Base-by-base conservation (phyloP, 2,797 vertebrate genomes). In the Gorsachius magnificus region DNA sequence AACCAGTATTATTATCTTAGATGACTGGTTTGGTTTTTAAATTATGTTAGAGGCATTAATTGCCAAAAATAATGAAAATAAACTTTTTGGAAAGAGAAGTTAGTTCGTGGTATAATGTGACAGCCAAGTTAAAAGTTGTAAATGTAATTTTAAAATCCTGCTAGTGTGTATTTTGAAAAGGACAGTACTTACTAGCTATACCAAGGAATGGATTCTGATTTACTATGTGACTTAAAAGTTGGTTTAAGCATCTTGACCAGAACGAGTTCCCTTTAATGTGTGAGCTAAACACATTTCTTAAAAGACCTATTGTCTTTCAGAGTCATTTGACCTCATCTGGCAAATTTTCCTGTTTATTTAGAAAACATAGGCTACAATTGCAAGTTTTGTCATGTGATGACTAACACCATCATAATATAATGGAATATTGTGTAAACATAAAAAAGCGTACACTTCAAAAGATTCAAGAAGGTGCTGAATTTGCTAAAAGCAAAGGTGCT, bases 261-360 rank as follows among this genome's bases (percentile, higher is more conserved):
- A 91, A 87, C 20, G 76, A 86, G 26, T 81, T 83, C 57, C 21
- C 41, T 74, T 95, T 88, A 76, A 64, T 71, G 35, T 66, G 29
- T 76, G 86, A 92, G 46, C 77, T 89, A 90, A 95, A 91, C 50
- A 79, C n/a, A 43, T 65, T 87, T 91, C 58, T 90, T 80, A 38
- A 95, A 97, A 89, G 87, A 63, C 41, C 71, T 89, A 24, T 94
- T 97, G 93, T 96, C 69, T 91, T 94, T 80, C 54, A 43, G 66
- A 74, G 82, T 90, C 90, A 83, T 91, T 93, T 97, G 94, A 95
- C 87, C 61, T 93, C 50, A 90, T 95, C 68, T 95, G 94, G 83
- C 90, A 95, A 56, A 75, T 86, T 85, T 93, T 92, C 54, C 56
- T 95, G 79, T 97, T 97, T 92, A 72, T 92, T 96, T 96, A 91